phyloP scores from a whole-genome alignment of 2,113 vertebrate species.

The Oncorhynchus gorbuscha region DNA sequence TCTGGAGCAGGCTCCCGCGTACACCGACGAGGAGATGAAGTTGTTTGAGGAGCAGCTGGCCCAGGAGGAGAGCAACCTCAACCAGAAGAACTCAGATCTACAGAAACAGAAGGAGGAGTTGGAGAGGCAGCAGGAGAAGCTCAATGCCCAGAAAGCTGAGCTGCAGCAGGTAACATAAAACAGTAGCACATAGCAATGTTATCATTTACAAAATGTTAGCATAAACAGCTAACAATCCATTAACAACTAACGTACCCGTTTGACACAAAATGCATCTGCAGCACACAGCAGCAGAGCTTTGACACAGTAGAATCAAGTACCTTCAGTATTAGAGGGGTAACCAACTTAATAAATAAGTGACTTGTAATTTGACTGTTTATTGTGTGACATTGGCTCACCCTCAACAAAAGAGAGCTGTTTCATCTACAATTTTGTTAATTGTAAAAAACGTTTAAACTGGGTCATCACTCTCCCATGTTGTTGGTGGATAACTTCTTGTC shows the following conservation, averaged over 20 bases:
- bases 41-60: slow-evolving; percentile 83
- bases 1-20: slow-evolving; percentile 82
- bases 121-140: slow-evolving; percentile 81
- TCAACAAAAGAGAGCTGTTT: background rate
- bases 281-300: background rate
- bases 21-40: slow-evolving; percentile 86
- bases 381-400: no score
- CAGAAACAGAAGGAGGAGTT: slow-evolving; percentile 80
- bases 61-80: slow-evolving; percentile 79
- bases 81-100: slow-evolving; percentile 77
- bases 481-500: background rate
- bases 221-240: background rate
- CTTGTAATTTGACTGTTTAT: no score
- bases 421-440: background rate
- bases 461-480: no score
- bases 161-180: slow-evolving; percentile 79
- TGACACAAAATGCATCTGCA: background rate
- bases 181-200: background rate
- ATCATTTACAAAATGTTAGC: background rate
- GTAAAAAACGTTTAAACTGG: background rate
- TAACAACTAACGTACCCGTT: no score
- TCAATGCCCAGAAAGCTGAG: slow-evolving; percentile 82
- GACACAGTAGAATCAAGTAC: background rate
- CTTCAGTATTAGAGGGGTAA: background rate
- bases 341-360: no score